phyloP scores from a whole-genome alignment of 1,140 invertebrate species.

The Aphelinus certus region DNA sequence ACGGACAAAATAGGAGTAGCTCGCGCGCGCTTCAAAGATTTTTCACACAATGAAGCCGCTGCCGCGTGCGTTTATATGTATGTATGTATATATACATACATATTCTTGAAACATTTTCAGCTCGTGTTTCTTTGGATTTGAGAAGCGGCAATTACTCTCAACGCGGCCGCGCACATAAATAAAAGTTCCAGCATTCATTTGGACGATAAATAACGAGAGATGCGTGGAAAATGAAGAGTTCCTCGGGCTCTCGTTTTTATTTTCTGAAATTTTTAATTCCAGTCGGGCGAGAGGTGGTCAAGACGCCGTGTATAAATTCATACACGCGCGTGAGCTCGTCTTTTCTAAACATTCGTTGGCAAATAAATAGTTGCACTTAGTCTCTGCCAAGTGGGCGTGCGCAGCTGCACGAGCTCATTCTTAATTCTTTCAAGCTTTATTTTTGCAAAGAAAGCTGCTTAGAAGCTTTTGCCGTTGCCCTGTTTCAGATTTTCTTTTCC shows the following conservation, averaged over 20 bases:
- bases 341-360: neutral
- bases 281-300: too few relatives aligned
- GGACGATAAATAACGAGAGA: neutral
- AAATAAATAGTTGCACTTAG: constrained; percentile 17
- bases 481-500: constrained; percentile 4
- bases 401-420: neutral
- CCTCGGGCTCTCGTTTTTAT: neutral
- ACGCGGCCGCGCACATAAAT: neutral
- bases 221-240: neutral
- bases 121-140: neutral
- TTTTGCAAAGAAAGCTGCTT: constrained; percentile 26
- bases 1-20: too few relatives aligned
- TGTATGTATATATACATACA: too few relatives aligned
- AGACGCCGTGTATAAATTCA: too few relatives aligned
- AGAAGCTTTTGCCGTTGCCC: constrained; percentile 20
- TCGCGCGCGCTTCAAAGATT: too few relatives aligned
- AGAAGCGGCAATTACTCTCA: neutral
- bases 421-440: constrained; percentile 8
- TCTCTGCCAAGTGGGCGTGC: neutral
- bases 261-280: neutral
- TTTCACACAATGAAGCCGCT: too few relatives aligned
- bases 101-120: neutral
- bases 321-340: too few relatives aligned
- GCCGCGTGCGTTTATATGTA: too few relatives aligned
- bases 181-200: neutral